These are phyloP conservation scores for Eleginops maclovinus DNA, from an alignment of 2,113 vertebrate genomes.

Conservation along the genomic window DNA sequence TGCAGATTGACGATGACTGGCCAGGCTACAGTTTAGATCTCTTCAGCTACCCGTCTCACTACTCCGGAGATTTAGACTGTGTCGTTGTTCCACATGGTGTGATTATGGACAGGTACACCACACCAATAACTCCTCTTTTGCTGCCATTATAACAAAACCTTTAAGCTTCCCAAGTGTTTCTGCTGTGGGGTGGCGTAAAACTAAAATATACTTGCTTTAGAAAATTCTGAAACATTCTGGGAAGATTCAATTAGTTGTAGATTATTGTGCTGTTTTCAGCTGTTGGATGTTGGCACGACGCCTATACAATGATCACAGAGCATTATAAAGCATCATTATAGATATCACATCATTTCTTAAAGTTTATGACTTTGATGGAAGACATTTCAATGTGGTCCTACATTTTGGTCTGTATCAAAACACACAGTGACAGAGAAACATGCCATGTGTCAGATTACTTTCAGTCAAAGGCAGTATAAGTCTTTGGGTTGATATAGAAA, in stretches of 20 bases:
- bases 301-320: neutral
- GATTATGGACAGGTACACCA: constrained; percentile 90
- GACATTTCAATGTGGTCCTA: neutral
- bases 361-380: neutral
- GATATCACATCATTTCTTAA: neutral
- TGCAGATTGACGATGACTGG: constrained; percentile 89
- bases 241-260: neutral
- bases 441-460: neutral
- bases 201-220: neutral
- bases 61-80: constrained; percentile 89
- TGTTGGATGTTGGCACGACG: neutral
- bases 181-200: neutral
- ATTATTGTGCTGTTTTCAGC: neutral
- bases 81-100: constrained; percentile 92
- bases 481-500: too few species aligned
- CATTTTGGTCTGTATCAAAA: neutral
- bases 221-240: neutral
- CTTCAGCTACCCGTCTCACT: constrained; percentile 91
- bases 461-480: too few species aligned
- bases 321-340: neutral
- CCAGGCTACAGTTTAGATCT: constrained; percentile 91
- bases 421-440: neutral
- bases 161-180: neutral
- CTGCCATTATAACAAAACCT: neutral
- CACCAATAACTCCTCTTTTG: neutral